A percentile compares a stretch with the other conserved stretches of the same genome.
These are phyloP conservation scores for Galago senegalensis DNA, from an alignment of 2,797 vertebrate species.

Conservation along the genomic window DNA sequence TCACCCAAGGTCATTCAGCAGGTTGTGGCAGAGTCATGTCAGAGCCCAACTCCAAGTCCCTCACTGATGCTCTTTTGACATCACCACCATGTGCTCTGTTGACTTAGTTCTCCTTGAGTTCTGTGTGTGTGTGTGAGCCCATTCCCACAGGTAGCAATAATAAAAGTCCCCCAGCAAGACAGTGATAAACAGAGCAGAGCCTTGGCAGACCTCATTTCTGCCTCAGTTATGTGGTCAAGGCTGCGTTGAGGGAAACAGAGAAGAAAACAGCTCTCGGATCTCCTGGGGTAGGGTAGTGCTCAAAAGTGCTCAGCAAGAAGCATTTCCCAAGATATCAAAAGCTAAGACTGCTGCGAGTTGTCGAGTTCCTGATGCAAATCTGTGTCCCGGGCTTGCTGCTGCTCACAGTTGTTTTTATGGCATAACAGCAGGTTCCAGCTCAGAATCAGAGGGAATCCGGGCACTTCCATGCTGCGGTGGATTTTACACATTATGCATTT, in stretches of 20 bases:
- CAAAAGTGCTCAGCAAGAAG: conserved; percentile 55
- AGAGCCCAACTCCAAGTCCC: neutral
- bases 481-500: conserved; percentile 47
- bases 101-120: neutral
- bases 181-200: neutral
- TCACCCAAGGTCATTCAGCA: neutral
- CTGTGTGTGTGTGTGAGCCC: neutral
- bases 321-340: conserved; percentile 61
- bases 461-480: neutral
- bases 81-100: neutral
- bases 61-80: neutral
- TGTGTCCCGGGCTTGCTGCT: conserved; percentile 45
- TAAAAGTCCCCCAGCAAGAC: neutral
- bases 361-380: neutral
- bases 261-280: conserved; percentile 61
- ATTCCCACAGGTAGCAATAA: neutral
- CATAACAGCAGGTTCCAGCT: conserved; percentile 34
- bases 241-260: neutral
- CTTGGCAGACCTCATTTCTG: neutral
- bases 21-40: neutral
- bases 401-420: conserved; percentile 37
- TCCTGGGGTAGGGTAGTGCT: neutral
- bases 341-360: neutral
- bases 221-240: neutral
- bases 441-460: neutral